Conservation (phyloP, 2,113 vertebrate species). For the Spea bombifrons region DNA sequence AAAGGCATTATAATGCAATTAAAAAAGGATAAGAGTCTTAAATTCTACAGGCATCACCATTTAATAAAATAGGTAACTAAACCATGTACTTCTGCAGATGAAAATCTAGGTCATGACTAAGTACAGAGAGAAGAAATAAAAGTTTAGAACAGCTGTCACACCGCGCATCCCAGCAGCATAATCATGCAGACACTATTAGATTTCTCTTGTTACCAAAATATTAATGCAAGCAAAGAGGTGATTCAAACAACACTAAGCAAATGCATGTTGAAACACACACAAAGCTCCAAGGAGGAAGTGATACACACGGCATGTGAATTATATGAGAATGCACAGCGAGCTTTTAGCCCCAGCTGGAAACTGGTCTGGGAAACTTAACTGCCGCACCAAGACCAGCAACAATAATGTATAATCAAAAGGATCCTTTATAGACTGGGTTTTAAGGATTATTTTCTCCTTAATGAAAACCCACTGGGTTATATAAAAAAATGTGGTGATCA, state of each 20-base stretch:
- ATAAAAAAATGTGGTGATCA: not conserved
- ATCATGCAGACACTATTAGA: slow-evolving; percentile 7
- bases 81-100: not conserved
- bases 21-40: no score
- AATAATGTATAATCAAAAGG: no score
- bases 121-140: not conserved
- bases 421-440: not conserved
- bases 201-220: slow-evolving; percentile 14
- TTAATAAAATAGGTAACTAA: not conserved
- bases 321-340: no score
- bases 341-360: no score
- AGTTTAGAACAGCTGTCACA: not conserved
- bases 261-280: slow-evolving; percentile 22
- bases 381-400: no score
- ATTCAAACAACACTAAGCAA: slow-evolving; percentile 17
- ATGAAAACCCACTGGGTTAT: not conserved
- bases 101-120: slow-evolving; percentile 21
- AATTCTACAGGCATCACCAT: no score
- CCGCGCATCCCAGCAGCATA: not conserved
- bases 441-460: not conserved
- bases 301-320: not conserved
- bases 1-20: no score
- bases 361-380: no score
- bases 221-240: slow-evolving; percentile 1
- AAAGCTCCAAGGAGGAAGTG: slow-evolving; percentile 15